Percentiles rank a stretch among this genome's conserved stretches.
These are phyloP conservation scores for Helicoverpa armigera DNA, from an alignment of 1,140 invertebrate species.

Conservation along the genomic window DNA sequence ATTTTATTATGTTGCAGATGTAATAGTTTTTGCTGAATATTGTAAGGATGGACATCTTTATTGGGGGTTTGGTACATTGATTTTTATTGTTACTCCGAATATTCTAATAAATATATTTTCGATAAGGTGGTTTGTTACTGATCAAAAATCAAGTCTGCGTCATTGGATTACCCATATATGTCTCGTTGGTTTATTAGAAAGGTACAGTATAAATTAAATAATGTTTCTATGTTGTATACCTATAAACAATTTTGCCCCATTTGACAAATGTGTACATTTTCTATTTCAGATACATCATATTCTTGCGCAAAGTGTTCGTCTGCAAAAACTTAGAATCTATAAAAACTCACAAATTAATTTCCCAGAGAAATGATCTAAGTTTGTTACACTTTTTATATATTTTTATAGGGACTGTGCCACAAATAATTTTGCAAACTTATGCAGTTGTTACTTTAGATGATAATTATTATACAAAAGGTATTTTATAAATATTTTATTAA, in stretches of 20 bases:
- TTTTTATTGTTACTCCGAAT: conserved; percentile 79
- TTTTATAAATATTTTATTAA: conserved; percentile 15
- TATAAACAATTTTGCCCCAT: too few species aligned
- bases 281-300: conserved; percentile 76
- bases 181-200: conserved; percentile 78
- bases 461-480: conserved; percentile 83
- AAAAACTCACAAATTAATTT: conserved; percentile 74
- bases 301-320: conserved; percentile 77
- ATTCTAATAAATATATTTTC: conserved; percentile 82
- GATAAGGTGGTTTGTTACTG: conserved; percentile 77
- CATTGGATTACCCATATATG: conserved; percentile 79
- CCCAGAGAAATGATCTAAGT: conserved; percentile 80
- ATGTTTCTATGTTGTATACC: neutral
- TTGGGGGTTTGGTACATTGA: conserved; percentile 75
- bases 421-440: conserved; percentile 82
- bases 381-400: conserved; percentile 81
- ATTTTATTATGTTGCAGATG: conserved; percentile 70
- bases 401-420: conserved; percentile 81
- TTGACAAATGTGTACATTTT: conserved; percentile 6
- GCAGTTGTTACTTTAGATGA: conserved; percentile 76
- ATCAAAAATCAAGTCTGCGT: conserved; percentile 69
- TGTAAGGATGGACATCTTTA: conserved; percentile 77
- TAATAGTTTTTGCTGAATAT: conserved; percentile 81
- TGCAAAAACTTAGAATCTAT: conserved; percentile 79
- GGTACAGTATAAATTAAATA: conserved; percentile 61